Evolutionary conservation across 2,797 vertebrate genomes (phyloP).

Genomic region (Chromis chromis): DNA sequence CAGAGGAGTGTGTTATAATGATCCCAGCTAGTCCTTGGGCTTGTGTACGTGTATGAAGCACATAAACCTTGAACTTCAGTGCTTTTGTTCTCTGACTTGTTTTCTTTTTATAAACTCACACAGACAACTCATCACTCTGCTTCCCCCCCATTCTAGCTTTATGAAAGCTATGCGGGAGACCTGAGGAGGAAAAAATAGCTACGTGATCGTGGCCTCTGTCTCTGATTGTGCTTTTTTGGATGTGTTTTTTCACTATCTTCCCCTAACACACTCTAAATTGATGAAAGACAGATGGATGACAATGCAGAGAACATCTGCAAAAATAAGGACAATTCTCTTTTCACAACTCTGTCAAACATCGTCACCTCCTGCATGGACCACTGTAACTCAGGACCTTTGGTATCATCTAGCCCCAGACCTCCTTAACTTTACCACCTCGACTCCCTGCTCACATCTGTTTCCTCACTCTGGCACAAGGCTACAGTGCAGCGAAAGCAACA

Average conservation of each 20-base stretch:
- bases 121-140: slow-evolving; percentile 6
- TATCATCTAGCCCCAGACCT: background rate
- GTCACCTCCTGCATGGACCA: background rate
- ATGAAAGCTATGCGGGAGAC: background rate
- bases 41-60: slow-evolving; percentile 18
- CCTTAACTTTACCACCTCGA: background rate
- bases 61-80: slow-evolving; percentile 59
- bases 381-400: background rate
- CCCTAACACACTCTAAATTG: too few relatives aligned
- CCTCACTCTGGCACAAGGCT: background rate
- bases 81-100: slow-evolving; percentile 35
- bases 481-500: too few relatives aligned
- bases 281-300: background rate
- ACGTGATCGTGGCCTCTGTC: slow-evolving; percentile 1
- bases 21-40: slow-evolving; percentile 61
- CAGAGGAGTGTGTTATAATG: slow-evolving; percentile 68
- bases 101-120: background rate
- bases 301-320: background rate
- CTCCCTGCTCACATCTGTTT: background rate
- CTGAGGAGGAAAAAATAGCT: background rate
- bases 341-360: background rate
- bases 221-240: slow-evolving; percentile 2
- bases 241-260: slow-evolving; percentile 2
- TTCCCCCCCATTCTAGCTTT: slow-evolving; percentile 3
- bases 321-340: background rate